Evolutionary conservation across 2,113 vertebrate species (phyloP), one percentile per base, ranked within the genome.

Genomic region (Aphyosemion australe): DNA sequence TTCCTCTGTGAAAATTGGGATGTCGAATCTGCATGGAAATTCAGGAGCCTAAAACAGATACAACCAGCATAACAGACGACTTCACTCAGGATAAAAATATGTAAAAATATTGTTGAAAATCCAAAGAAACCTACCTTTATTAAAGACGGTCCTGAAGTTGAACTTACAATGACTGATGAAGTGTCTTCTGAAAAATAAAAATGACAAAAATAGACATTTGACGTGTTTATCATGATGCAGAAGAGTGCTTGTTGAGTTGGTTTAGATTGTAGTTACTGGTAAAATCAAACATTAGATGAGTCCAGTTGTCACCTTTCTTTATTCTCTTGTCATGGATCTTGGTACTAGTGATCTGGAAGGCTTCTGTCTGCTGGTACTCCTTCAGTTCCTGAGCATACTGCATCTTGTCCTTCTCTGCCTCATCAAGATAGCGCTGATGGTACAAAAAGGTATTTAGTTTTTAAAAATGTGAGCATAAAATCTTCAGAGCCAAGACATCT

Each of bases 1-100:
- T 79, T 99, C 97, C 69, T 99, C 97, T 0, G 97, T 98, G 90
- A 99, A 99, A 79, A 99, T 98, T 11, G 97, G 97, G 12, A 97
- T 95, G 0, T 98, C 96, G 0, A 98, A 97, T 74, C 94, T 90
- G 49, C 92, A 93, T 0, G 94, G 84, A 43, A 92, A 60, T 47
- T 98, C 96, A 0, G 93, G 89, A 16, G 79, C 85, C 96, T 99
- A 69, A 41, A 80, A n/a, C 19, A 53, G 8, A 74, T 11, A 82
- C 14, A 48, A 74, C 15, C 10, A 21, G 41, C 5, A 64, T 55
- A 72, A 42, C n/a, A n/a, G n/a, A n/a, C n/a, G n/a, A n/a, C 11
- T 4, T 26, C 5, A 26, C 26, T 37, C 34, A 37, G 9, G 34
- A 7, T 37, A 37, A 37, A 10, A 37, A 7, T 26, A 26, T 26